Evolutionary conservation across 2,113 vertebrate genomes (phyloP).

Genomic region (Nothobranchius furzeri): DNA sequence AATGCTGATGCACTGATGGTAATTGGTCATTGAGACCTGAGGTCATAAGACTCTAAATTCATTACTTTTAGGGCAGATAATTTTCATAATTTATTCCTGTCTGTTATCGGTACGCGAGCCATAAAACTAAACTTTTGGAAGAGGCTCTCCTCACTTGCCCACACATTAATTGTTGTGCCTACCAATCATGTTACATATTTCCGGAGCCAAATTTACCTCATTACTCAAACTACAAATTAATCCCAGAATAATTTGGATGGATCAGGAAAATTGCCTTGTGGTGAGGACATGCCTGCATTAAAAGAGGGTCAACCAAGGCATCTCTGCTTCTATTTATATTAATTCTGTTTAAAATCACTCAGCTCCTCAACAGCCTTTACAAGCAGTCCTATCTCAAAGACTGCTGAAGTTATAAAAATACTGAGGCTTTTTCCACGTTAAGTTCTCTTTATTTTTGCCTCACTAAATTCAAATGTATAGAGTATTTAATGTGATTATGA

Average conservation of each 20-base stretch:
- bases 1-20: slow-evolving; percentile 6
- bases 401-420: slow-evolving; percentile 24
- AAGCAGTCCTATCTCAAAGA: slow-evolving; percentile 39
- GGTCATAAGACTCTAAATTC: background rate
- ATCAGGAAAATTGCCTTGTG: slow-evolving; percentile 17
- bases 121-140: slow-evolving; percentile 22
- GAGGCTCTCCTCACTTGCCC: background rate
- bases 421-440: slow-evolving; percentile 27
- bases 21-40: slow-evolving; percentile 19
- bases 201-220: slow-evolving; percentile 21
- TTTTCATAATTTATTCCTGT: slow-evolving; percentile 28
- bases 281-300: slow-evolving; percentile 26
- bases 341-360: slow-evolving; percentile 56
- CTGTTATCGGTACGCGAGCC: slow-evolving; percentile 17
- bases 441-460: slow-evolving; percentile 9
- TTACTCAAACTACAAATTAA: slow-evolving; percentile 50
- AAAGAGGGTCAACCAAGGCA: slow-evolving; percentile 45
- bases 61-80: slow-evolving; percentile 6
- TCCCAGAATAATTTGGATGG: slow-evolving; percentile 35
- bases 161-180: slow-evolving; percentile 30
- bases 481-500: background rate
- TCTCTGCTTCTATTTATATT: slow-evolving; percentile 40
- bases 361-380: slow-evolving; percentile 62
- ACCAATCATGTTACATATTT: slow-evolving; percentile 3
- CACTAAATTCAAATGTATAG: slow-evolving; percentile 39